A percentile compares a stretch with the other conserved stretches of the same genome.
phyloP scores from a whole-genome alignment of 1,140 invertebrate genomes.

The Diabrotica undecimpunctata region DNA sequence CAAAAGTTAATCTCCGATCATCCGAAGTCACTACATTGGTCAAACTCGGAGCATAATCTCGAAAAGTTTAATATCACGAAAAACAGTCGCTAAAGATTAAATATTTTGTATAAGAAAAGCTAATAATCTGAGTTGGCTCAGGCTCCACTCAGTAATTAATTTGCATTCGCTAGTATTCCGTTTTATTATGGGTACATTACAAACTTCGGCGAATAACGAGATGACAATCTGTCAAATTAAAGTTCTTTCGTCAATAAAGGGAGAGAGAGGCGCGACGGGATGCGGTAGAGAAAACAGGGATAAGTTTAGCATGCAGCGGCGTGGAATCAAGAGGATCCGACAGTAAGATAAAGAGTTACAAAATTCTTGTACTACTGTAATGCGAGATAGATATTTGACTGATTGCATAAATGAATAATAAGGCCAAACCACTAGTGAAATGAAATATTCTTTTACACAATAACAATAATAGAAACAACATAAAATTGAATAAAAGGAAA shows the following conservation, averaged over 20 bases:
- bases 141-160: constrained; percentile 17
- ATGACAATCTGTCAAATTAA: constrained; percentile 27
- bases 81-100: not conserved
- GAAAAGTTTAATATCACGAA: constrained; percentile 1
- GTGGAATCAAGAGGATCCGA: no score
- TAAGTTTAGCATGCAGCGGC: not conserved
- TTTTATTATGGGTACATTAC: constrained; percentile 17
- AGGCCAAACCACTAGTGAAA: no score
- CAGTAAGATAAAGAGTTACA: no score
- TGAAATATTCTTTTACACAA: no score
- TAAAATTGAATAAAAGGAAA: no score
- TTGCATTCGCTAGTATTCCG: constrained; percentile 20
- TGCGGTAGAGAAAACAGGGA: constrained; percentile 3
- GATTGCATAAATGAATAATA: no score
- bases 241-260: constrained; percentile 18
- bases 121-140: constrained; percentile 6
- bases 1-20: not conserved
- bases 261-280: not conserved
- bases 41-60: not conserved
- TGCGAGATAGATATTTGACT: no score
- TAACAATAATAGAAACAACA: no score
- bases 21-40: not conserved
- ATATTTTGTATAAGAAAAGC: constrained; percentile 6
- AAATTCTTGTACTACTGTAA: no score
- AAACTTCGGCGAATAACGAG: constrained; percentile 20